A percentile compares a stretch with the other conserved stretches of the same genome.
Evolutionary conservation across 2,888 invertebrate genomes (phyloP).

Genomic region (Physocephala rufipes): DNA sequence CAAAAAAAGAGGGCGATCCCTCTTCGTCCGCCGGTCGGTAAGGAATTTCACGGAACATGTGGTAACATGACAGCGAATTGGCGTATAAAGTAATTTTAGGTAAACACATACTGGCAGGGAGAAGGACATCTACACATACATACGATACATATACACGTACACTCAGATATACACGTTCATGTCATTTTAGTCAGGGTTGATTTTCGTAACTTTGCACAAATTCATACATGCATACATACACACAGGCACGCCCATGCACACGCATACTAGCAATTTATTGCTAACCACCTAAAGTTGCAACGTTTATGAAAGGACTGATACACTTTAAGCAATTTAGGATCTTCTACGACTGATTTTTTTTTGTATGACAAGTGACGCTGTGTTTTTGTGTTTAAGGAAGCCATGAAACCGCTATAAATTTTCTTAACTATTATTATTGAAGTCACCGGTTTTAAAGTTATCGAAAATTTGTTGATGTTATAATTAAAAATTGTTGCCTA

Average conservation of each 20-base stretch:
- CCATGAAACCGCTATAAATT: too few species aligned
- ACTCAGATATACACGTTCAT: slow-evolving; percentile 6
- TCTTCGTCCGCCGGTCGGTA: background rate
- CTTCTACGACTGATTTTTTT: too few species aligned
- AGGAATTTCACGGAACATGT: background rate
- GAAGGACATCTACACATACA: background rate
- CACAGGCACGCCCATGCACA: background rate
- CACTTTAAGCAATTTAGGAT: too few species aligned
- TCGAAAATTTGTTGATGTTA: too few species aligned
- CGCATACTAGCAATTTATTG: background rate
- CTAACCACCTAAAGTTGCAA: slow-evolving; percentile 14
- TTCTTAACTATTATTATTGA: too few species aligned
- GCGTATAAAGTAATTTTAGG: slow-evolving; percentile 8
- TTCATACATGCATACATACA: background rate
- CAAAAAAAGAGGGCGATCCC: background rate
- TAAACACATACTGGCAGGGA: background rate
- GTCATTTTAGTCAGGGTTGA: slow-evolving; percentile 18
- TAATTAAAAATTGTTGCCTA: too few species aligned
- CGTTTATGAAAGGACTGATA: too few species aligned
- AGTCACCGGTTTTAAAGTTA: too few species aligned
- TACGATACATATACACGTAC: background rate
- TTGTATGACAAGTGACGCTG: too few species aligned
- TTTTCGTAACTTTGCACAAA: slow-evolving; percentile 16
- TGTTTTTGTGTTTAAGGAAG: too few species aligned
- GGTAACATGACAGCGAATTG: slow-evolving; percentile 14